Conservation (phyloP, 1,140 invertebrate species). For the Drosophila ohnishii region DNA sequence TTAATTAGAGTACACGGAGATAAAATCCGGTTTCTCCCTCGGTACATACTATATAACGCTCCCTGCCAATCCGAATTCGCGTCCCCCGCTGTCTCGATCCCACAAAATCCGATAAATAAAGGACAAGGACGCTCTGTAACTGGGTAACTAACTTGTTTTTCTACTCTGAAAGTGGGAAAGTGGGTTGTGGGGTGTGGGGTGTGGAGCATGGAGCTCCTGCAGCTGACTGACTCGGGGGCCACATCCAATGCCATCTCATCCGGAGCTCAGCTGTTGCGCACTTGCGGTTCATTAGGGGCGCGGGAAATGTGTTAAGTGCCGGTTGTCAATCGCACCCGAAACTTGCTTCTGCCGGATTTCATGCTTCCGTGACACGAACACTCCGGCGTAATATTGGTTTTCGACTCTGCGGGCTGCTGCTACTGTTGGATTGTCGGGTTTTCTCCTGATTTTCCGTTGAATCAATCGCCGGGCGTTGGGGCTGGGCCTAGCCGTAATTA, state of each 20-base stretch:
- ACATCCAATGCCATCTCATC: conserved; percentile 29
- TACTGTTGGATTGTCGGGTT: neutral
- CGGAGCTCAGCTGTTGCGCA: conserved; percentile 69
- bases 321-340: conserved; percentile 72
- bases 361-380: conserved; percentile 43
- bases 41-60: conserved; percentile 12
- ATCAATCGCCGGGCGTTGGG: conserved; percentile 61
- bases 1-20: conserved; percentile 57
- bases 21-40: conserved; percentile 45
- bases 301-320: conserved; percentile 71
- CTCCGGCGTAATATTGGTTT: conserved; percentile 8
- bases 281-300: conserved; percentile 68
- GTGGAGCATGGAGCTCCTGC: neutral
- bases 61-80: neutral
- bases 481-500: conserved; percentile 59
- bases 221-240: conserved; percentile 18
- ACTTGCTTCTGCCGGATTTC: conserved; percentile 52
- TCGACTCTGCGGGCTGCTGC: conserved; percentile 3
- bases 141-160: conserved; percentile 34
- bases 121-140: conserved; percentile 50
- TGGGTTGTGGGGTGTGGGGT: neutral
- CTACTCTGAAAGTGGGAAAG: neutral
- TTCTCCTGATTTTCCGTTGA: conserved; percentile 18
- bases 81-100: conserved; percentile 7
- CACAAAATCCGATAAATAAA: conserved; percentile 45